Evolutionary conservation across 2,797 vertebrate genomes (phyloP).

Genomic region (Semotilus atromaculatus): DNA sequence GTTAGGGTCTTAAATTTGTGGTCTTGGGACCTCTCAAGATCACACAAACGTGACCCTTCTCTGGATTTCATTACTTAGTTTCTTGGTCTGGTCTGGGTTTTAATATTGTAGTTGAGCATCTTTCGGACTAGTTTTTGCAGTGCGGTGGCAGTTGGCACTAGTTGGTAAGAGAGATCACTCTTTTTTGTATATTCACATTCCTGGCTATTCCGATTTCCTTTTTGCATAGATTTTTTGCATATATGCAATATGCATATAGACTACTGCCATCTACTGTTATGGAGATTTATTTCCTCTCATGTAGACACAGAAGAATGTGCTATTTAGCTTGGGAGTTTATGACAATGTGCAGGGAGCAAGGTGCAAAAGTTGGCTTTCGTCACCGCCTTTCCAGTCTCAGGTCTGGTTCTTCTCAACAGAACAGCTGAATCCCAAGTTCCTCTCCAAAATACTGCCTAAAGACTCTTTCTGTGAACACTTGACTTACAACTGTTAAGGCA

Average conservation of each 20-base stretch:
- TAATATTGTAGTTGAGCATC: background rate
- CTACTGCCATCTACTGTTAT: background rate
- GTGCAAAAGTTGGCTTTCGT: background rate
- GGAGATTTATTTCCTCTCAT: background rate
- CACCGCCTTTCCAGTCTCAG: background rate
- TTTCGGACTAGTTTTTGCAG: background rate
- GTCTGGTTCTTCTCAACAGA: background rate
- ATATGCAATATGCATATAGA: background rate
- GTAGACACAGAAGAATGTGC: background rate
- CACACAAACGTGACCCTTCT: background rate
- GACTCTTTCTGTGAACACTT: background rate
- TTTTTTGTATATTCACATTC: background rate
- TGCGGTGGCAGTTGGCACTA: background rate
- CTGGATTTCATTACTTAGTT: background rate
- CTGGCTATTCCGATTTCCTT: background rate
- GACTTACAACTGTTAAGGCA: background rate
- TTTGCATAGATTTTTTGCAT: too few species aligned
- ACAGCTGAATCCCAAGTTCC: background rate
- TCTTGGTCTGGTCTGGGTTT: background rate
- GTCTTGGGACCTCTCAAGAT: background rate
- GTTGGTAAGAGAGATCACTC: background rate
- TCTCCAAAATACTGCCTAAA: background rate
- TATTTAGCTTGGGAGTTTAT: background rate
- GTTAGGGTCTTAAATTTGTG: background rate
- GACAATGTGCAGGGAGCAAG: background rate